Evolutionary conservation across 2,888 invertebrate genomes (phyloP).

Genomic region (Ichneumoninae sp.): DNA sequence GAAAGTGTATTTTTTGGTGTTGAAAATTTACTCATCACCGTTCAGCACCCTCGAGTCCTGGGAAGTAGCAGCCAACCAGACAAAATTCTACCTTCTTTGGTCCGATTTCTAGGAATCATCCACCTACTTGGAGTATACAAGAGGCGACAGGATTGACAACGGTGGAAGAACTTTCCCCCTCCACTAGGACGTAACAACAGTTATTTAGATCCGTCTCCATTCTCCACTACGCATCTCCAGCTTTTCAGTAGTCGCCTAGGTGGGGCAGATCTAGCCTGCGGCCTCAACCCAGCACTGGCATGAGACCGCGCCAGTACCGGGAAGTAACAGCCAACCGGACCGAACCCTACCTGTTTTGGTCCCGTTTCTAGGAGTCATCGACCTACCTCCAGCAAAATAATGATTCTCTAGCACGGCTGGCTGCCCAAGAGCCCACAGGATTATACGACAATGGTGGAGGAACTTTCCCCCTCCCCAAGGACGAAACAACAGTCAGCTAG

Average conservation of each 20-base stretch:
- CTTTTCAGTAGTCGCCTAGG: constrained; percentile 15
- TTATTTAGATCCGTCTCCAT: background rate
- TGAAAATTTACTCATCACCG: too few relatives aligned
- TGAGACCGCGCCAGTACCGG: too few relatives aligned
- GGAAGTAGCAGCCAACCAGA: background rate
- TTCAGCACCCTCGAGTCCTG: background rate
- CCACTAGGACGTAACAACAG: constrained; percentile 27
- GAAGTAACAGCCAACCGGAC: too few relatives aligned
- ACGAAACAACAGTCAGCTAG: constrained; percentile 37
- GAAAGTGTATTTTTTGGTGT: constrained; percentile 8
- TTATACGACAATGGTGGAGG: constrained; percentile 35
- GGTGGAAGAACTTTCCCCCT: constrained; percentile 5
- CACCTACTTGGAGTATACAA: constrained; percentile 9
- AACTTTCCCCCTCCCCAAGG: background rate
- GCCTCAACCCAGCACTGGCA: background rate
- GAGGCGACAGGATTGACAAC: constrained; percentile 25
- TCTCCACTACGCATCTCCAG: constrained; percentile 6
- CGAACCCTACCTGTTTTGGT: background rate
- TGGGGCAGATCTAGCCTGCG: too few relatives aligned
- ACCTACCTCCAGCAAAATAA: constrained; percentile 26
- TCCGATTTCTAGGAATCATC: background rate
- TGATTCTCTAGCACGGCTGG: constrained; percentile 18
- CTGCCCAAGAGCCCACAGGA: constrained; percentile 18
- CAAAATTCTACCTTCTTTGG: background rate
- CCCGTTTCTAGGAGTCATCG: background rate